These are phyloP conservation scores for Drosophila robusta DNA, from an alignment of 2,888 invertebrate genomes.

Conservation along the genomic window DNA sequence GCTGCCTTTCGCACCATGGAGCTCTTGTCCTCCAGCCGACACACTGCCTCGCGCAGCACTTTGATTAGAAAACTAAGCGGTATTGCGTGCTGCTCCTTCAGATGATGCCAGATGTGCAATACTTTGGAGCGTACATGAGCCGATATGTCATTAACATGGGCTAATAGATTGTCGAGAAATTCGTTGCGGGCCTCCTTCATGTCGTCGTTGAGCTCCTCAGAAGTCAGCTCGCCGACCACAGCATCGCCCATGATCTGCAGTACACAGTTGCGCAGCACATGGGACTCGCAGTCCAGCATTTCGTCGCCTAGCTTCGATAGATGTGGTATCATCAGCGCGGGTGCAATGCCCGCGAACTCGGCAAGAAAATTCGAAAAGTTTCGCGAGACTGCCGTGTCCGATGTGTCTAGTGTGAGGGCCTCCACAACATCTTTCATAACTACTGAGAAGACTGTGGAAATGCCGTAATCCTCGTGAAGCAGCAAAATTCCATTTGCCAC, in stretches of 20 bases:
- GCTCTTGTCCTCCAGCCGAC: conserved; percentile 92
- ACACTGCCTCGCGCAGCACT: conserved; percentile 89
- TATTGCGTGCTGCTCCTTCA: conserved; percentile 92
- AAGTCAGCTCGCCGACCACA: conserved; percentile 89
- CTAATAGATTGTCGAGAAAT: conserved; percentile 91
- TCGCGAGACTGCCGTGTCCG: conserved; percentile 80
- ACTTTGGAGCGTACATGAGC: conserved; percentile 95
- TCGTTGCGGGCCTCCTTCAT: conserved; percentile 90
- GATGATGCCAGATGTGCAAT: conserved; percentile 92
- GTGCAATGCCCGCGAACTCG: conserved; percentile 82
- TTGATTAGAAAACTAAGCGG: conserved; percentile 90
- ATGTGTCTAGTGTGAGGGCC: conserved; percentile 77
- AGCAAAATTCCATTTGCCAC: conserved; percentile 83
- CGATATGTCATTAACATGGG: conserved; percentile 93
- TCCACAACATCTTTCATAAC: conserved; percentile 84
- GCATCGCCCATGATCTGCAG: conserved; percentile 93
- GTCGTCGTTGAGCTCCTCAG: conserved; percentile 89
- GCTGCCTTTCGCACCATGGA: conserved; percentile 94
- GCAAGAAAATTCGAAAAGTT: conserved; percentile 84
- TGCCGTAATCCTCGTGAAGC: conserved; percentile 83
- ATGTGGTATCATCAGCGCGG: conserved; percentile 84
- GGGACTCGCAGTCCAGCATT: conserved; percentile 86
- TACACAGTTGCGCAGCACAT: conserved; percentile 91
- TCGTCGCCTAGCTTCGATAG: conserved; percentile 83
- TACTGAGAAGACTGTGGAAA: conserved; percentile 82